These are phyloP conservation scores for Pipistrellus pipistrellus DNA, from an alignment of 2,797 vertebrate genomes.

Conservation along the genomic window DNA sequence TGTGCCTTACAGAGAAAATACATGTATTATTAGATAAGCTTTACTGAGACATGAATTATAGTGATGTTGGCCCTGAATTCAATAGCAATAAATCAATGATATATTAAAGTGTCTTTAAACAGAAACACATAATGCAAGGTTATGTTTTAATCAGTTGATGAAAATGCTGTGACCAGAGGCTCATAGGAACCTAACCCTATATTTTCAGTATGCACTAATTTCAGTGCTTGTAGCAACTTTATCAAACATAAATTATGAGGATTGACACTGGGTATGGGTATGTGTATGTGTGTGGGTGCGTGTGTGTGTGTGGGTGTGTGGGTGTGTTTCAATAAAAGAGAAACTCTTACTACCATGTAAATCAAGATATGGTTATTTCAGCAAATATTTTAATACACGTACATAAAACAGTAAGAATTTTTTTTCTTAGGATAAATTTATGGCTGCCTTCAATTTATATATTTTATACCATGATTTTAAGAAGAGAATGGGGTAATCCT, in stretches of 20 bases:
- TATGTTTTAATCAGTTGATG: not conserved
- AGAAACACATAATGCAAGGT: not conserved
- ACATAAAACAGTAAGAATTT: not conserved
- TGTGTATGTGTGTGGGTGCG: not conserved
- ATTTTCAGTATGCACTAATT: not conserved
- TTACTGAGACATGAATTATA: not conserved
- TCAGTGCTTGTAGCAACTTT: not conserved
- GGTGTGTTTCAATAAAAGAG: too few species aligned
- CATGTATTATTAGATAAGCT: not conserved
- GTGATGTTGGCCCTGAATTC: not conserved
- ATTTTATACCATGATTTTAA: constrained; percentile 36
- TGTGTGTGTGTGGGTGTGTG: not conserved
- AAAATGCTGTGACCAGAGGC: not conserved
- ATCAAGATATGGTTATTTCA: too few species aligned
- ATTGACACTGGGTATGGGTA: not conserved
- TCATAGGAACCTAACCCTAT: not conserved
- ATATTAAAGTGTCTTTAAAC: not conserved
- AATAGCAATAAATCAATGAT: not conserved
- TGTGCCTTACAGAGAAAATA: not conserved
- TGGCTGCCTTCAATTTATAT: not conserved
- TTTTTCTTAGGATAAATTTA: not conserved
- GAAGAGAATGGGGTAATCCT: not conserved
- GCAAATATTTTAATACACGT: too few species aligned
- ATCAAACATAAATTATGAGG: not conserved
- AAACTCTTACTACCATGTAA: too few species aligned